Evolutionary conservation across 2,113 vertebrate genomes (phyloP).

Genomic region (Trochalopteron elliotii): DNA sequence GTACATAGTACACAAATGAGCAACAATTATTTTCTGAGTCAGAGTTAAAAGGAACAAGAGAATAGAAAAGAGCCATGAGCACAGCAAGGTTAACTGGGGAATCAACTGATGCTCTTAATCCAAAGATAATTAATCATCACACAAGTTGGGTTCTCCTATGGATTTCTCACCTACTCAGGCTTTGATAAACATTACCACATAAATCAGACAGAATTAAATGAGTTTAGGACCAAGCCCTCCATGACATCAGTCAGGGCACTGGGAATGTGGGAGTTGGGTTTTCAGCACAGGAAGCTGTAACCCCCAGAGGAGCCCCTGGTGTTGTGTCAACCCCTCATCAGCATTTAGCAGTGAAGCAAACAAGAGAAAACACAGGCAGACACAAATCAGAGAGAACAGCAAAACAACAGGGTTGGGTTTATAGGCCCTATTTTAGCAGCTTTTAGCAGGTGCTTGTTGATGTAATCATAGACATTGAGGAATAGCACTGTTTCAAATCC

Average conservation of each 20-base stretch:
- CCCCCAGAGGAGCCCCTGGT: not conserved
- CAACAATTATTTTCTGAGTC: not conserved
- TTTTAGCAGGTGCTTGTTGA: not conserved
- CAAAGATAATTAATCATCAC: not conserved
- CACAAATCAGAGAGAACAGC: not conserved
- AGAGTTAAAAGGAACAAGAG: not conserved
- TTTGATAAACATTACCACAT: not conserved
- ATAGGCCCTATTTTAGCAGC: not conserved
- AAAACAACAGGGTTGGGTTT: not conserved
- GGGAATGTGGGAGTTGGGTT: not conserved
- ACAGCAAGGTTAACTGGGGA: not conserved
- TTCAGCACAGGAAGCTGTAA: not conserved
- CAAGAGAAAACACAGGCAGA: not conserved
- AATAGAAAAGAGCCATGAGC: not conserved
- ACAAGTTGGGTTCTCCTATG: not conserved
- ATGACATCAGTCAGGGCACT: not conserved
- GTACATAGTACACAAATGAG: not conserved
- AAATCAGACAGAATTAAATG: not conserved
- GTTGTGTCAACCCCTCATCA: not conserved
- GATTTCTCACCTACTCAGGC: not conserved
- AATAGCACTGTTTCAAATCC: not conserved
- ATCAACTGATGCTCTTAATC: not conserved
- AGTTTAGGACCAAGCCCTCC: not conserved
- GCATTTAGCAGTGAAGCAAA: not conserved
- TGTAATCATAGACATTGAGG: not conserved